A percentile compares a stretch with the other conserved stretches of the same genome.
These are phyloP conservation scores for Hippoglossus hippoglossus DNA, from an alignment of 2,797 vertebrate species.

Conservation along the genomic window DNA sequence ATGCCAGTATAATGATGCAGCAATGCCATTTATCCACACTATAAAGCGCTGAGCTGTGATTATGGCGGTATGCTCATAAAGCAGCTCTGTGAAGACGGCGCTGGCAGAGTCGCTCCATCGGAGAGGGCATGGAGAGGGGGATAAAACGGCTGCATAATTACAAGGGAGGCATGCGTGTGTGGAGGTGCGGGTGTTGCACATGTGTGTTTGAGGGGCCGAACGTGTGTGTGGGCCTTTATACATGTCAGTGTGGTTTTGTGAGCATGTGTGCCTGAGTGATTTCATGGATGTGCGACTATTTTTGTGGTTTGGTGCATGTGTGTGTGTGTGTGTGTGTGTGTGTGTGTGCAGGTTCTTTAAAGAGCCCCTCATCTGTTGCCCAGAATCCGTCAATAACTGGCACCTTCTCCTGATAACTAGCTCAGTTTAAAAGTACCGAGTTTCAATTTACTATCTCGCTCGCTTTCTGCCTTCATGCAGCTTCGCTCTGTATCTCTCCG, in stretches of 20 bases:
- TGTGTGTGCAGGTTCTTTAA: constrained; percentile 55
- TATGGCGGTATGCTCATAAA: constrained; percentile 72
- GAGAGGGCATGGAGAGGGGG: constrained; percentile 51
- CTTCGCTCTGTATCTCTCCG: constrained; percentile 1
- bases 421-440: constrained; percentile 46
- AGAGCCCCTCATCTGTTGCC: constrained; percentile 68
- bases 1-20: constrained; percentile 62
- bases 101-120: constrained; percentile 49
- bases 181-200: constrained; percentile 44
- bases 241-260: constrained; percentile 37
- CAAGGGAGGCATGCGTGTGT: constrained; percentile 33
- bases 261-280: constrained; percentile 25
- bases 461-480: constrained; percentile 11
- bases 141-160: constrained; percentile 63
- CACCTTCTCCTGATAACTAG: constrained; percentile 65
- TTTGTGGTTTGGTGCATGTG: constrained; percentile 42
- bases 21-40: constrained; percentile 63
- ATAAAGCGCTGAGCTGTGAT: constrained; percentile 74
- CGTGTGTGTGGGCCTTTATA: constrained; percentile 35
- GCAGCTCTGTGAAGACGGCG: constrained; percentile 57
- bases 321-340: constrained; percentile 38
- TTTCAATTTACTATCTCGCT: constrained; percentile 54
- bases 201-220: constrained; percentile 43
- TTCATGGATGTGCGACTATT: constrained; percentile 27
- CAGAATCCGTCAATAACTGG: constrained; percentile 77